Base-by-base conservation (phyloP, 2,888 invertebrate genomes). In the Andrena trimmerana region DNA sequence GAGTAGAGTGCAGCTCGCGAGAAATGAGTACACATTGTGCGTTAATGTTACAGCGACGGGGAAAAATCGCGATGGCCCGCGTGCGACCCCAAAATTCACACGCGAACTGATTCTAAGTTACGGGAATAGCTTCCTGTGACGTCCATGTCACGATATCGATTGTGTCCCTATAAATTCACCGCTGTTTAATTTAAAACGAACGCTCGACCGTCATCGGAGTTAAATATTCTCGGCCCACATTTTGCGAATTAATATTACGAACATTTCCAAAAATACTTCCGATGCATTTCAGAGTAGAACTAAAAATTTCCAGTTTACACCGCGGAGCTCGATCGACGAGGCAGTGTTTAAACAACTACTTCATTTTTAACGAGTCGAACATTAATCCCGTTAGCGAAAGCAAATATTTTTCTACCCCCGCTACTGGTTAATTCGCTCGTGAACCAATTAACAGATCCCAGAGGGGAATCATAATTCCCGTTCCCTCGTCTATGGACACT, bases 21-120 rank as follows among this genome's bases (percentile, higher is more conserved):
- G 63, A 52, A 27, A 72, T 29, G 52, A 63, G n/a, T 50, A 50
- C 48, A 50, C 62, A 62, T 62, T 62, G 24, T 36, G 29, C 60
- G 20, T 10, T 31, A 10, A n/a, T 60, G 60, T 16, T 2, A 20
- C 48, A 33, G 24, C 10, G 50, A n/a, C 24, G 50, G n/a, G 36
- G 54, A 69, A 62, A 62, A 33, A 50, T 71, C 50, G 48, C 29
- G 4, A 71, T 31, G 48, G 48, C 2, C 13, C 48, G 3, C 50
- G 27, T 24, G 59, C 42, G 13, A 60, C 29, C 60, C 7, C 13
- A 6, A 62, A 50, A 71, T 62, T 50, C 20, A 27, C 33, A 8
- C 54, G 20, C 24, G 68, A 33, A 31, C 1, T 13, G 33, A 68
- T 66, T 66, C 29, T 36, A 50, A 7, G 33, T 52, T 24, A 54